Evolutionary conservation across 2,113 vertebrate species (phyloP).

Genomic region (Columba janthina): DNA sequence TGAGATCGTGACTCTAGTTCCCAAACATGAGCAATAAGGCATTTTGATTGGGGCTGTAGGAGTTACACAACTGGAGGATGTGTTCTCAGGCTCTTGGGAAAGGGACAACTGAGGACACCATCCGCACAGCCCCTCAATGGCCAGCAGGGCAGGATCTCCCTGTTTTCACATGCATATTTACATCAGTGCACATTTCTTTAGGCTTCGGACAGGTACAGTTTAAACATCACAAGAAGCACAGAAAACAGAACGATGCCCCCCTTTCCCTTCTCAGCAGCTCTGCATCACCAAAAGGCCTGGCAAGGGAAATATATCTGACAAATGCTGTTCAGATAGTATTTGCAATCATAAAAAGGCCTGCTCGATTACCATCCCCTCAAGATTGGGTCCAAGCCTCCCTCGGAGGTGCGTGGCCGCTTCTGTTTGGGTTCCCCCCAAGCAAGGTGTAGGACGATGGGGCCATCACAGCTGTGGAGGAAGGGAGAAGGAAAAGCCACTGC

Average conservation of each 20-base stretch:
- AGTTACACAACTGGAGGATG: not conserved
- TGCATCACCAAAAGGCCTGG: not conserved
- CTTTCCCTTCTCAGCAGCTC: not conserved
- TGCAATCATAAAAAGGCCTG: not conserved
- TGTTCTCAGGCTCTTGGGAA: not conserved
- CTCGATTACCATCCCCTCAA: accelerated
- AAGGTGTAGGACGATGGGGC: not conserved
- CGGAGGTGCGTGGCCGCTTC: accelerated
- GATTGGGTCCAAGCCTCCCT: not conserved
- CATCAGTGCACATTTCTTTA: not conserved
- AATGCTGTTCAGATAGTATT: not conserved
- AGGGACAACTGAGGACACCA: not conserved
- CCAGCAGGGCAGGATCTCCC: not conserved
- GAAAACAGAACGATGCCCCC: not conserved
- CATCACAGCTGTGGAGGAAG: not conserved
- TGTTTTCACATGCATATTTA: accelerated
- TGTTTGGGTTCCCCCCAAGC: not conserved
- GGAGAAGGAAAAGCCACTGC: not conserved
- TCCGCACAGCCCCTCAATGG: not conserved
- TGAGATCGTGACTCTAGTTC: slow-evolving; percentile 46
- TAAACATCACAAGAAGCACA: not conserved
- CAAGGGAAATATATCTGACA: not conserved
- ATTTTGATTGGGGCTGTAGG: not conserved
- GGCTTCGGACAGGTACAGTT: not conserved
- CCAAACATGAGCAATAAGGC: slow-evolving; percentile 31